Base-by-base conservation (phyloP, 2,797 vertebrate genomes). In the Ataeniobius toweri region DNA sequence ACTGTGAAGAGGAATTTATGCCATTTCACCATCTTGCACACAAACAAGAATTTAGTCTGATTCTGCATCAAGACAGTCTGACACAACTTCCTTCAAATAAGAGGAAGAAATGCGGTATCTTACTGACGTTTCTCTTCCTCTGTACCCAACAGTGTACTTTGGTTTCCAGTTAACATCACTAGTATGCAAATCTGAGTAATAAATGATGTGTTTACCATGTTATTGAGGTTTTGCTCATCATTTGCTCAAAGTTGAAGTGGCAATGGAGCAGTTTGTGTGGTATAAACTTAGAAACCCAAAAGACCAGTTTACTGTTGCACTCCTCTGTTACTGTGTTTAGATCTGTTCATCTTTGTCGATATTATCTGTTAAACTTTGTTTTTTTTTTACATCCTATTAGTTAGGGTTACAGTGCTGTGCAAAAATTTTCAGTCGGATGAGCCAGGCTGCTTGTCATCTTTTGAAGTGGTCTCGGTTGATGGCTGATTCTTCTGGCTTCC, bases 61-160 rank as follows among this genome's bases (percentile, higher is more conserved):
- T 70, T 83, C 26, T 71, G 77, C 63, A 83, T 72, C 26, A 80
- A 81, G 85, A 86, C 78, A 12, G 6, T 79, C 39, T 88, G 76
- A 80, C 82, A 84, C 85, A 82, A 78, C 75, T 65, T 65, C 85
- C 55, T 77, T 84, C 81, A 76, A 73, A 6, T 9, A 84, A 88
- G 65, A 65, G 85, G 79, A 85, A 83, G 80, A 81, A 74, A 76
- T 83, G 83, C 46, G 79, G 81, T 80, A 18, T 75, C 59, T 74
- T 77, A 53, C 73, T 73, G 65, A 71, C 79, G 71, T 39, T 41
- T 58, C 14, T 28, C 73, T 86, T 85, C 79, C 75, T 84, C 44
- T 72, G 77, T 72, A 76, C 65, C 53, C 65, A 71, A 18, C 18
- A 51, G 69, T 51, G 26, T 18, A 2, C 6, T 87, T 80, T 84